phyloP scores from a whole-genome alignment of 1,140 invertebrate genomes.

The Cyrtorhinus lividipennis region DNA sequence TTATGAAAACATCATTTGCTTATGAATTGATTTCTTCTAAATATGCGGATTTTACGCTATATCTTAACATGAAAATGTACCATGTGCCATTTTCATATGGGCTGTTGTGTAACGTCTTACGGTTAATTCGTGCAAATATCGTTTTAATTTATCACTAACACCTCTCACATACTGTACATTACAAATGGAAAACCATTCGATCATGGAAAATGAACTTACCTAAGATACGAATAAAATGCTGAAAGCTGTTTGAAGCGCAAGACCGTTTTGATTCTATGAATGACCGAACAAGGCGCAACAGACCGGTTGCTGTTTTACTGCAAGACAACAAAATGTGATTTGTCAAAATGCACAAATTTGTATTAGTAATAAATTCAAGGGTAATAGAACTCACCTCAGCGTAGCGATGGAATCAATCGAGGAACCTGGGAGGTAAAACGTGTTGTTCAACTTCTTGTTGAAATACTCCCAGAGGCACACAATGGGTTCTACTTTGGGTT shows the following conservation, averaged over 20 bases:
- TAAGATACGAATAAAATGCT: not conserved
- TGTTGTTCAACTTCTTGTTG: conserved; percentile 32
- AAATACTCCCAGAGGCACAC: conserved; percentile 35
- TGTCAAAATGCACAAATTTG: not conserved
- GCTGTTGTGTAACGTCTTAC: too few relatives aligned
- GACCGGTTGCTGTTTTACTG: not conserved
- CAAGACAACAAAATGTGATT: not conserved
- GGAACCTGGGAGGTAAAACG: conserved; percentile 31
- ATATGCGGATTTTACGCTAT: too few relatives aligned
- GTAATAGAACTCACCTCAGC: conserved; percentile 33
- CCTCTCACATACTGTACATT: too few relatives aligned
- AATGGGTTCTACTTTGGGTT: conserved; percentile 30
- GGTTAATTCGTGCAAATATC: too few relatives aligned
- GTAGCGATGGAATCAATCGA: conserved; percentile 31
- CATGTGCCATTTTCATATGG: too few relatives aligned
- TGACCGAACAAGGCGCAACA: not conserved
- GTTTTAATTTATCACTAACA: too few relatives aligned
- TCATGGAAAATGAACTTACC: too few relatives aligned
- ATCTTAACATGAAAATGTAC: too few relatives aligned
- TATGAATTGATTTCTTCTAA: too few relatives aligned
- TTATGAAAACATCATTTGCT: too few relatives aligned
- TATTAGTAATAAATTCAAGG: too few relatives aligned
- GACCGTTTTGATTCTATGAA: not conserved
- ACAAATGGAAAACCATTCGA: too few relatives aligned
- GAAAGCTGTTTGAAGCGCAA: not conserved